phyloP scores from a whole-genome alignment of 2,888 invertebrate species.

The Cheilosia variabilis region DNA sequence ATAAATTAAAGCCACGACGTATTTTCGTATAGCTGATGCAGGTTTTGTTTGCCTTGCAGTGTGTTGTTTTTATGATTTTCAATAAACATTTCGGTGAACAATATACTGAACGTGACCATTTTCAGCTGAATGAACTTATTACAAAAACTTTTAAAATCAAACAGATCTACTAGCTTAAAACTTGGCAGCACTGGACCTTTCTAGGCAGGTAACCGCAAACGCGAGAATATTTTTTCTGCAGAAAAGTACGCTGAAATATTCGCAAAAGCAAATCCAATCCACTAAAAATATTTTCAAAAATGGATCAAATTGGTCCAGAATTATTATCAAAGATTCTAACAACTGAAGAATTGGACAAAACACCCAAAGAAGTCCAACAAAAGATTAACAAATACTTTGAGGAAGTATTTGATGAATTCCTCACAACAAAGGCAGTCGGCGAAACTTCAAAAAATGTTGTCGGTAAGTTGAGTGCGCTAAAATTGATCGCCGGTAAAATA shows the following conservation, averaged over 20 bases:
- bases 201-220: constrained; percentile 46
- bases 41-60: no score
- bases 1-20: no score
- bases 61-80: no score
- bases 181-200: constrained; percentile 45
- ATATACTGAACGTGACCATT: no score
- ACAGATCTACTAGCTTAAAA: background rate
- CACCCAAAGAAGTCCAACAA: constrained; percentile 85
- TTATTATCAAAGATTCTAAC: constrained; percentile 83
- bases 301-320: constrained; percentile 83
- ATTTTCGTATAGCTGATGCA: no score
- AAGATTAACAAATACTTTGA: constrained; percentile 87
- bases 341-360: constrained; percentile 85
- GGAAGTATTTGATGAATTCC: constrained; percentile 88
- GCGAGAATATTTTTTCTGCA: constrained; percentile 44
- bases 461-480: constrained; percentile 78
- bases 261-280: constrained; percentile 20
- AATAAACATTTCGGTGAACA: no score
- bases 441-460: constrained; percentile 83
- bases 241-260: constrained; percentile 49
- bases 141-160: background rate
- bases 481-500: constrained; percentile 23
- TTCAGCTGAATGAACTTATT: constrained; percentile 3
- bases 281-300: constrained; percentile 74
- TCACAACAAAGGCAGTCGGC: constrained; percentile 89